These are phyloP conservation scores for Phengaris alcon DNA, from an alignment of 2,888 invertebrate genomes.

Conservation along the genomic window DNA sequence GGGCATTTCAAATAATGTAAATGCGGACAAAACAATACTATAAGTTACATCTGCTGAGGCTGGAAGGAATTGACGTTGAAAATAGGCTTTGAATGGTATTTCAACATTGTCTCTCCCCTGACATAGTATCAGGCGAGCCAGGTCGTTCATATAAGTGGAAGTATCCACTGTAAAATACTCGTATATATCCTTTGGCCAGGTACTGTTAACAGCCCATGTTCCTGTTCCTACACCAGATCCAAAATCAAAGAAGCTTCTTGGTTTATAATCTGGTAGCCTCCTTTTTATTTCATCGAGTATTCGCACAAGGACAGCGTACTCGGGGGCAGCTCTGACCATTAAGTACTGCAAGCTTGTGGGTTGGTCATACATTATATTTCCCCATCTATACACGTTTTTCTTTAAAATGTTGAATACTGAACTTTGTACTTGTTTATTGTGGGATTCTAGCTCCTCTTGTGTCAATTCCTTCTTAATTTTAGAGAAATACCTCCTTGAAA, in stretches of 20 bases:
- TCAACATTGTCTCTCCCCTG: constrained; percentile 82
- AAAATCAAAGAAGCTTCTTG: constrained; percentile 91
- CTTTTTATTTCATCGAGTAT: constrained; percentile 86
- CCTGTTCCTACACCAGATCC: constrained; percentile 94
- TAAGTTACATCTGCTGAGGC: constrained; percentile 81
- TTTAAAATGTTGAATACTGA: constrained; percentile 79
- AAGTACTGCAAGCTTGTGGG: constrained; percentile 85
- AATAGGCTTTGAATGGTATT: constrained; percentile 80
- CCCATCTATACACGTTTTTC: constrained; percentile 85
- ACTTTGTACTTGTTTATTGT: constrained; percentile 70
- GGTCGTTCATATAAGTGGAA: constrained; percentile 89
- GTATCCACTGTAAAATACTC: constrained; percentile 93
- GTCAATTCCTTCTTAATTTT: constrained; percentile 49
- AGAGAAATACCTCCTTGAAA: constrained; percentile 56
- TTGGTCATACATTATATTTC: constrained; percentile 83
- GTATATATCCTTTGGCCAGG: constrained; percentile 85
- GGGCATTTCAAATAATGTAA: constrained; percentile 89
- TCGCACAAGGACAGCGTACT: constrained; percentile 85
- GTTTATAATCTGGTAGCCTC: constrained; percentile 83
- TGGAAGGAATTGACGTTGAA: constrained; percentile 90
- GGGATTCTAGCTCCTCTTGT: constrained; percentile 57
- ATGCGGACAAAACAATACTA: constrained; percentile 89
- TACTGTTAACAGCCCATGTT: constrained; percentile 88
- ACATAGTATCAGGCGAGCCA: constrained; percentile 85
- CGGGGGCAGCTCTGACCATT: constrained; percentile 83